Evolutionary conservation across 2,797 vertebrate genomes (phyloP), one percentile per base, ranked within the genome.

Genomic region (Phataginus tricuspis): DNA sequence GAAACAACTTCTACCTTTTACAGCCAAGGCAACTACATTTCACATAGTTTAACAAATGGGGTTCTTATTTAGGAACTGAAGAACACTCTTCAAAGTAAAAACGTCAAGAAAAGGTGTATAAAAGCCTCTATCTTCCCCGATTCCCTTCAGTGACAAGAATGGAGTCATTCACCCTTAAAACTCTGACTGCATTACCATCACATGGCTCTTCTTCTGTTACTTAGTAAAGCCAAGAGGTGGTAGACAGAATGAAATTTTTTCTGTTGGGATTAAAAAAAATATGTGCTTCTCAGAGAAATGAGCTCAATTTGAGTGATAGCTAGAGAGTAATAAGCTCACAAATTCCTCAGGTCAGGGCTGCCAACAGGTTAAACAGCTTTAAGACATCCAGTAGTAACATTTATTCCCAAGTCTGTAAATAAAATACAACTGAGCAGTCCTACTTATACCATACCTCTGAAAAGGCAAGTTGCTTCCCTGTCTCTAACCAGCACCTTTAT

Each of bases 191-290:
- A 34, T 61, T 55, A 80, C 34, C 18, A 5, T 72, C 63, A 61
- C 21, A 55, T 16, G 42, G 10, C 23, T 86, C 59, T 64, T 68
- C 16, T 68, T 88, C 39, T 51, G 19, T 42, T 84, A 84, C 10
- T 79, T 63, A 90, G 29, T 74, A 94, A 97, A 89, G 69, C 69
- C 86, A 93, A 79, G 25, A 84, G 13, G 45, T 13, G 27, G 23
- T 9, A 87, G 49, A 53, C 15, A 77, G 49, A 82, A 82, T 71
- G 37, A 64, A 78, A 27, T 84, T 77, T 84, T 83, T 90, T 92
- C 86, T 69, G 25, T 37, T 9, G 1, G 31, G 0, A 45, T 23
- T 66, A 9, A 59, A 57, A 80, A 66, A 45, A 42, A 16, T 71
- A 86, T 68, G 1, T 75, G 59, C 57, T 83, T 90, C 75, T 93